phyloP scores from a whole-genome alignment of 2,113 vertebrate species.

The Nothoprocta pentlandii region DNA sequence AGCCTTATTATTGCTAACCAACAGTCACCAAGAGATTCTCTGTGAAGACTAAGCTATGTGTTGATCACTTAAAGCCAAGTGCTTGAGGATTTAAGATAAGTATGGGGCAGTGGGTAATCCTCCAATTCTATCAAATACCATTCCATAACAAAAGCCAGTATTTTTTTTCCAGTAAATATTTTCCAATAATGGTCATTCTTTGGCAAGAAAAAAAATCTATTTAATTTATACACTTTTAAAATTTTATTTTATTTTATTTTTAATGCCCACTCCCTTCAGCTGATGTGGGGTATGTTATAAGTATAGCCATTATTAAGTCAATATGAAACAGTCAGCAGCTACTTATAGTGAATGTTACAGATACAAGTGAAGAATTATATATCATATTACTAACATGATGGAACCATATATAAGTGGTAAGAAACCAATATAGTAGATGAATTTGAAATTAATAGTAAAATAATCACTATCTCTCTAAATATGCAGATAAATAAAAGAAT shows the following conservation, averaged over 20 bases:
- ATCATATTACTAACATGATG: background rate
- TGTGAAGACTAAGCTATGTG: background rate
- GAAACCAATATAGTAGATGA: background rate
- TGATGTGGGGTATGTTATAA: background rate
- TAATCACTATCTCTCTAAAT: background rate
- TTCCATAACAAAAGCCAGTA: background rate
- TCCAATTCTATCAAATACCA: background rate
- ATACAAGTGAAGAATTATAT: background rate
- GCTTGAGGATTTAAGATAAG: background rate
- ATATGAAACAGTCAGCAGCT: background rate
- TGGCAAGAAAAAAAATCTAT: background rate
- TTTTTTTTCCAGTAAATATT: background rate
- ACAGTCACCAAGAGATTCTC: background rate
- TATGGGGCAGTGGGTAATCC: background rate
- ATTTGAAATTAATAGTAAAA: background rate
- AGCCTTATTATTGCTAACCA: background rate
- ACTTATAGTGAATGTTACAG: background rate
- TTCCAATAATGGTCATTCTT: background rate
- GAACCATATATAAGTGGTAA: background rate
- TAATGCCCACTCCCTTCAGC: fast-evolving
- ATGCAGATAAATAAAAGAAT: background rate
- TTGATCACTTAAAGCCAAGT: background rate
- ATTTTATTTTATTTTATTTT: background rate
- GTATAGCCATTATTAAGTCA: background rate
- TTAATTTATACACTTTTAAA: background rate